phyloP scores from a whole-genome alignment of 2,888 invertebrate genomes.

The Cephus spinipes region DNA sequence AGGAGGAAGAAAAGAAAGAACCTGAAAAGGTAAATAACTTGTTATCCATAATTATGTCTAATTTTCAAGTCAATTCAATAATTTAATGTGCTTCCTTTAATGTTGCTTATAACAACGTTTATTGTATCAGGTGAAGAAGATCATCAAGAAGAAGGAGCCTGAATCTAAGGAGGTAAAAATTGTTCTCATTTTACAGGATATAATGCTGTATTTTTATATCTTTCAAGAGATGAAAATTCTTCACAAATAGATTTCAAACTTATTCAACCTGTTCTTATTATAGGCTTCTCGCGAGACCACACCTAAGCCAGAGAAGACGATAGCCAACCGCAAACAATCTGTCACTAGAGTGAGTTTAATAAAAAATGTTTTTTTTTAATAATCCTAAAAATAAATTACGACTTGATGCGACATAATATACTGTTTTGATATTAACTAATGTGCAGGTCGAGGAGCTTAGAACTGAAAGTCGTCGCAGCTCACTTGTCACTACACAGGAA shows the following conservation, averaged over 20 bases:
- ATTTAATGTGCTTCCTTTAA: background rate
- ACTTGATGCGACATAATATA: background rate
- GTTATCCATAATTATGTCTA: background rate
- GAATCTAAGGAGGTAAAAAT: conserved; percentile 48
- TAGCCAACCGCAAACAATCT: conserved; percentile 54
- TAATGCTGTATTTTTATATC: background rate
- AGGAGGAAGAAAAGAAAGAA: conserved; percentile 70
- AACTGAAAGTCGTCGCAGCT: conserved; percentile 62
- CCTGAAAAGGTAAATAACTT: conserved; percentile 50
- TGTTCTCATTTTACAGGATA: background rate
- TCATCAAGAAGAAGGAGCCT: conserved; percentile 51
- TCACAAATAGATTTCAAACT: background rate
- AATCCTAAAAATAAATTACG: background rate
- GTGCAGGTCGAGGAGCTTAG: conserved; percentile 58
- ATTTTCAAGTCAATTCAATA: background rate
- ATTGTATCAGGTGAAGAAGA: conserved; percentile 40
- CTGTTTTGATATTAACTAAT: conserved; percentile 9
- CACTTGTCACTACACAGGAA: conserved; percentile 54
- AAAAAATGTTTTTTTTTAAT: background rate
- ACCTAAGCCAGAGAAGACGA: conserved; percentile 53
- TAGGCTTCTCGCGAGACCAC: conserved; percentile 44
- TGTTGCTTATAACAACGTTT: background rate
- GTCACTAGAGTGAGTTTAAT: conserved; percentile 48
- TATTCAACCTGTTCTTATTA: background rate
- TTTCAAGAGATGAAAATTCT: background rate